Evolutionary conservation across 1,140 invertebrate genomes (phyloP), one percentile per base, ranked within the genome.

Genomic region (Chironomus striatipennis): DNA sequence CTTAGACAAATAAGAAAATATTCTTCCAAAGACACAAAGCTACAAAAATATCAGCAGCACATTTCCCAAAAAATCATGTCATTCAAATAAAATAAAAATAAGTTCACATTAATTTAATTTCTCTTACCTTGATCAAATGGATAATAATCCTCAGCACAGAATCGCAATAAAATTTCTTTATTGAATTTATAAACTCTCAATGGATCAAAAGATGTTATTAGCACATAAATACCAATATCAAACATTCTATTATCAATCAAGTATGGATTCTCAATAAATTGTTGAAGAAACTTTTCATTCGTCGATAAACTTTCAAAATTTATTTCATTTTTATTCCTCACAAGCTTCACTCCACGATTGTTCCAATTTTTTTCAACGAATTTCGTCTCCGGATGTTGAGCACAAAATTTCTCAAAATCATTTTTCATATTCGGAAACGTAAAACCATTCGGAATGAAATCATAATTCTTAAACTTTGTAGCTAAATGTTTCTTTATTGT

Each of bases 171-270:
- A 15, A 57, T 15, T 15, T 57, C 47, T 57, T 57, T 57, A 57
- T 57, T n/a, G n/a, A 57, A 57, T 57, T 57, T 57, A 57, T 57
- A 57, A 57, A 57, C 47, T 57, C 47, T 57, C 12, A 57, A 57
- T n/a, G 47, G 47, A 57, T 57, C n/a, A n/a, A 57, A 57, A 1
- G 47, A 57, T n/a, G 47, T 57, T 10, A 57, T 57, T 5, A 57
- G 47, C 4, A 57, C 47, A 57, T 57, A 57, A 57, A 57, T 57
- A 5, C 47, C 47, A 12, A 57, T 57, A 15, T 57, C 47, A 15
- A 57, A 57, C 12, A 57, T n/a, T 57, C 47, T 12, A 57, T n/a
- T n/a, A 15, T 57, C 12, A 57, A 57, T 57, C 47, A 57, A 57
- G n/a, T n/a, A 57, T n/a, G 47, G 47, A 12, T 57, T 57, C 47